Base-by-base conservation (phyloP, 2,888 invertebrate species). In the Scrobipalpa atriplicella region DNA sequence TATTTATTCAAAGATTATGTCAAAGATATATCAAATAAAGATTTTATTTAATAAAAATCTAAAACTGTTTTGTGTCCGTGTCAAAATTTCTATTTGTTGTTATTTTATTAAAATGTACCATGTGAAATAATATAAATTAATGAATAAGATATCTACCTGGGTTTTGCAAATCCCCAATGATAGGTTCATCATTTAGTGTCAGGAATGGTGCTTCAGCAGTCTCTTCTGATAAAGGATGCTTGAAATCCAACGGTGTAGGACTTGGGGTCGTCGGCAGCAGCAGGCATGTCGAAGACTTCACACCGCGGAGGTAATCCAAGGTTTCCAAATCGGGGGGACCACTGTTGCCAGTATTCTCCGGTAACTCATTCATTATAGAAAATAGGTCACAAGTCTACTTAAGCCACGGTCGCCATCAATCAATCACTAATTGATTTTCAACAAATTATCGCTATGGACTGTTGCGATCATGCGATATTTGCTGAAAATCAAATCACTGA, bases 241-340 rank as follows among this genome's bases (percentile, higher is more conserved):
- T 93, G 71, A 94, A 93, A 66, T 94, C 94, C 62, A 93, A 82
- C 11, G 92, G 91, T n/a, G 94, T 93, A 0, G 94, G 94, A 62
- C 94, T 94, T 7, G 95, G 95, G 38, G 94, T 95, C 60, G 84
- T 83, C 19, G 94, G 90, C 52, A 96, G 80, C 52, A 95, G 86
- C 56, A 95, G 93, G 78, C 95, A 95, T 73, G 94, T 95, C 63
- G 95, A 95, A 0, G 95, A 94, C 73, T 94, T 93, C 70, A 95
- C 95, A 68, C 95, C 95, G 43, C 87, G 87, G 67, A 92, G 83
- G 76, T 90, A 92, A 73, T 90, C 90, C 75, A 89, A 82, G 67
- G 87, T 80, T 68, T 90, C 90, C 68, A 89, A 75, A 71, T 86
- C 87, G 47, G 80, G 74, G 18, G 77, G 81, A 65, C 75, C 84